A percentile compares a stretch with the other conserved stretches of the same genome.
Evolutionary conservation across 2,797 vertebrate genomes (phyloP).

Genomic region (Chelmon rostratus): DNA sequence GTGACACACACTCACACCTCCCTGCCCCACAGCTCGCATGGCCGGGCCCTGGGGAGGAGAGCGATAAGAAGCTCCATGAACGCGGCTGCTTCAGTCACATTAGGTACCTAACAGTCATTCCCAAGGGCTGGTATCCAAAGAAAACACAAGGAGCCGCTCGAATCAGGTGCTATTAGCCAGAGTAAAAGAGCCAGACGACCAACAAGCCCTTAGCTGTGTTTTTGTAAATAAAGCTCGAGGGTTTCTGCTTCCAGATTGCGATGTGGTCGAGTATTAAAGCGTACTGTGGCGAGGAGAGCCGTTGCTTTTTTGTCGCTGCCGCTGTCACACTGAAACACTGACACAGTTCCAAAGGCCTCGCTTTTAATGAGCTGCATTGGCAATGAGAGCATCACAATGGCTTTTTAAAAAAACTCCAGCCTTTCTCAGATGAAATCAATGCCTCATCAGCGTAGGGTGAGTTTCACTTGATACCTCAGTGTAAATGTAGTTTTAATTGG

Average conservation of each 20-base stretch:
- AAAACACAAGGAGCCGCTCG: slow-evolving; percentile 41
- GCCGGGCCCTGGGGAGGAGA: slow-evolving; percentile 76
- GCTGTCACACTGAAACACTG: slow-evolving; percentile 75
- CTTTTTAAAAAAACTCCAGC: slow-evolving; percentile 54
- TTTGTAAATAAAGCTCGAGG: slow-evolving; percentile 25
- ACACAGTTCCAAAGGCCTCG: slow-evolving; percentile 67
- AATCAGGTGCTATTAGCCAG: slow-evolving; percentile 27
- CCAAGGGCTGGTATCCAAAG: slow-evolving; percentile 45
- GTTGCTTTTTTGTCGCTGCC: slow-evolving; percentile 37
- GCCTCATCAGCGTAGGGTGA: slow-evolving; percentile 55
- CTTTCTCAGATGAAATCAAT: slow-evolving; percentile 65
- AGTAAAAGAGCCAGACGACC: slow-evolving; percentile 1
- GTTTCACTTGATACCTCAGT: slow-evolving; percentile 49
- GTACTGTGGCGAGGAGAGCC: slow-evolving; percentile 2
- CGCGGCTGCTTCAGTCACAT: slow-evolving; percentile 82
- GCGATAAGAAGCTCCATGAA: slow-evolving; percentile 90
- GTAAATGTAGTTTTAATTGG: slow-evolving; percentile 73
- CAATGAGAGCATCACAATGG: slow-evolving; percentile 62
- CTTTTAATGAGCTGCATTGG: slow-evolving; percentile 73
- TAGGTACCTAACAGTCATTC: slow-evolving; percentile 76
- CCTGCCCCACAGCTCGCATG: slow-evolving; percentile 52
- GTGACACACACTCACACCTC: slow-evolving; percentile 73
- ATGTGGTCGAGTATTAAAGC: slow-evolving; percentile 26
- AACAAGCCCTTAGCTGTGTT: slow-evolving; percentile 13
- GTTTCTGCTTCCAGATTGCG: slow-evolving; percentile 4